A percentile compares a stretch with the other conserved stretches of the same genome.
phyloP scores from a whole-genome alignment of 2,113 vertebrate species.

The Sterna hirundo region DNA sequence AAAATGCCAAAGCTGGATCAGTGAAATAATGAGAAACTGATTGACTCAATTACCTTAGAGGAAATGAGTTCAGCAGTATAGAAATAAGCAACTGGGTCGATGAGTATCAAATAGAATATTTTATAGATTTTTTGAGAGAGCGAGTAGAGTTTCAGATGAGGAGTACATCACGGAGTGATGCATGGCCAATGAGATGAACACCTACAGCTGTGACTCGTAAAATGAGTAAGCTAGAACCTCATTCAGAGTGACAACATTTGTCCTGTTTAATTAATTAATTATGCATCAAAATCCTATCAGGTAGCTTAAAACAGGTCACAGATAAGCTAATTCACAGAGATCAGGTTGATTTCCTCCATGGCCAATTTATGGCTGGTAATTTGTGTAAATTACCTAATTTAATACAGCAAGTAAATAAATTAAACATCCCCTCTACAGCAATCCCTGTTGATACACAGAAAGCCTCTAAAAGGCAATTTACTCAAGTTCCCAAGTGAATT shows the following conservation, averaged over 20 bases:
- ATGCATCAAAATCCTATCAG: conserved; percentile 30
- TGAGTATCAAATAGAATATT: conserved; percentile 27
- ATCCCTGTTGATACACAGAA: conserved; percentile 8
- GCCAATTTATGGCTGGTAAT: conserved; percentile 43
- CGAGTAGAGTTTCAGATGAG: not conserved
- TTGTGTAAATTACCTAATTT: conserved; percentile 64
- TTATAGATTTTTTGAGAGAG: conserved; percentile 4
- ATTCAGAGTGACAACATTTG: conserved; percentile 3
- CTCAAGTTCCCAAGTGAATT: conserved; percentile 14
- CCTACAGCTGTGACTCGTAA: conserved; percentile 14
- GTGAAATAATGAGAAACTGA: conserved; percentile 70
- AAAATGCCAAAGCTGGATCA: conserved; percentile 69
- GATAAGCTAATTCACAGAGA: conserved; percentile 51
- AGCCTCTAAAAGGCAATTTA: conserved; percentile 44
- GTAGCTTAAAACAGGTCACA: conserved; percentile 49
- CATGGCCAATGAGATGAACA: not conserved
- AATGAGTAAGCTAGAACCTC: not conserved
- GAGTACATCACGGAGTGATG: not conserved
- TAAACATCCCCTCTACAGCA: conserved; percentile 25
- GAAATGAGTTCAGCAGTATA: conserved; percentile 67
- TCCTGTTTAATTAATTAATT: conserved; percentile 66
- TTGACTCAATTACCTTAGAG: conserved; percentile 66
- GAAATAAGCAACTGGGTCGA: conserved; percentile 42
- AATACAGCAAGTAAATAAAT: conserved; percentile 58
- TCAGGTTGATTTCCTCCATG: conserved; percentile 24